Conservation (phyloP, 2,888 invertebrate genomes). For the Malacosoma neustria region DNA sequence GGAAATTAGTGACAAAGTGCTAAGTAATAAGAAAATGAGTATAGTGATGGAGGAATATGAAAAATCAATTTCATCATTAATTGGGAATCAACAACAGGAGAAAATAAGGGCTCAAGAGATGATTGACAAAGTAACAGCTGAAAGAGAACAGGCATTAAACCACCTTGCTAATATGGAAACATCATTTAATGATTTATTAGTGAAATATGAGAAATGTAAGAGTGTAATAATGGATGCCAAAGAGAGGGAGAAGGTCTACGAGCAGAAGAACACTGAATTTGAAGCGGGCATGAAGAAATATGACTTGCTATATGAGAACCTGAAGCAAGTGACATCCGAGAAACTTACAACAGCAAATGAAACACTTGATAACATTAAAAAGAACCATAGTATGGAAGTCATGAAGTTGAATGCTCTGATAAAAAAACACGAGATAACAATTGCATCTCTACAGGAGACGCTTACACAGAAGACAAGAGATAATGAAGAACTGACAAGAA, state of each 20-base stretch:
- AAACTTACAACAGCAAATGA: constrained; percentile 83
- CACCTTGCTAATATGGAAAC: constrained; percentile 76
- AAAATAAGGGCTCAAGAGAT: constrained; percentile 65
- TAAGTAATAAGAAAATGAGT: constrained; percentile 71
- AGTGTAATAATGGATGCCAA: constrained; percentile 64
- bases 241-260: constrained; percentile 79
- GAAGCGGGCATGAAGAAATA: constrained; percentile 81
- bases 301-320: constrained; percentile 86
- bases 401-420: constrained; percentile 88
- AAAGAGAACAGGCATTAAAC: constrained; percentile 74
- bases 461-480: constrained; percentile 91
- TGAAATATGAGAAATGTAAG: constrained; percentile 79
- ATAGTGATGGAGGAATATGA: constrained; percentile 86
- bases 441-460: constrained; percentile 86
- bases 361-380: constrained; percentile 83
- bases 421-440: constrained; percentile 90
- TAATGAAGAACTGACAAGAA: constrained; percentile 89
- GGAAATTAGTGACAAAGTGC: constrained; percentile 46
- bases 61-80: constrained; percentile 83
- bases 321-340: constrained; percentile 89
- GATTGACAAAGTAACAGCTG: constrained; percentile 60
- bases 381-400: constrained; percentile 84
- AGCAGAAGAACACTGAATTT: constrained; percentile 79
- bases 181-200: constrained; percentile 77
- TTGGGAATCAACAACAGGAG: constrained; percentile 81